Base-by-base conservation (phyloP, 2,888 invertebrate genomes). In the Drosophila macrospina region DNA sequence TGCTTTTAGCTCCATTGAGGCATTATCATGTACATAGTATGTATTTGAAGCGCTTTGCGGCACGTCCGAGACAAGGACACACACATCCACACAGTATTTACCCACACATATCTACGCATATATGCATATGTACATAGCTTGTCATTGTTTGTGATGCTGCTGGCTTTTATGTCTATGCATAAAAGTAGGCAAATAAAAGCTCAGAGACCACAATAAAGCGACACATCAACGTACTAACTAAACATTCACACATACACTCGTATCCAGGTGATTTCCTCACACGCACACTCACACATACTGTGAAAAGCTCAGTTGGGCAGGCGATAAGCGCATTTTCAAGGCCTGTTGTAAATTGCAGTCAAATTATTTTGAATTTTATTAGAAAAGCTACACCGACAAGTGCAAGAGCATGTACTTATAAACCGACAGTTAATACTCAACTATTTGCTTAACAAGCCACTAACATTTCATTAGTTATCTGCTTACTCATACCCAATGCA, bases 311-410 rank as follows among this genome's bases (percentile, higher is more conserved):
- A 65, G 63, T 13, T 45, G 44, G 57, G 28, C 73, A 55, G 52
- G 26, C 70, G 73, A 80, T 83, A 88, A 80, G 73, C 75, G 69
- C 68, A 83, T 74, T 74, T 83, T 60, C 64, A 56, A 59, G 60
- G 50, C 37, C 57, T 26, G 41, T 50, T 50, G 30, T 55, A 63
- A 78, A 81, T 59, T 75, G 48, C 51, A 36, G 20, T 65, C 68
- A 85, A 87, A 87, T 87, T 82, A 79, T 88, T 87, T 86, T 85
- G 74, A 71, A 69, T 78, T 74, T 78, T 74, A 74, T 72, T 69
- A 62, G 71, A 54, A 62, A 54, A 61, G 57, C 28, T 41, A 41
- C 41, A 24, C 16, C 15, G 16, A 30, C 41, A 30, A 39, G 16
- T 48, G 5, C 57, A 30, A 41, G 65, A n/a, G n/a, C n/a, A n/a